A percentile compares a stretch with the other conserved stretches of the same genome.
Evolutionary conservation across 2,113 vertebrate species (phyloP).

Genomic region (Cisticola juncidis): DNA sequence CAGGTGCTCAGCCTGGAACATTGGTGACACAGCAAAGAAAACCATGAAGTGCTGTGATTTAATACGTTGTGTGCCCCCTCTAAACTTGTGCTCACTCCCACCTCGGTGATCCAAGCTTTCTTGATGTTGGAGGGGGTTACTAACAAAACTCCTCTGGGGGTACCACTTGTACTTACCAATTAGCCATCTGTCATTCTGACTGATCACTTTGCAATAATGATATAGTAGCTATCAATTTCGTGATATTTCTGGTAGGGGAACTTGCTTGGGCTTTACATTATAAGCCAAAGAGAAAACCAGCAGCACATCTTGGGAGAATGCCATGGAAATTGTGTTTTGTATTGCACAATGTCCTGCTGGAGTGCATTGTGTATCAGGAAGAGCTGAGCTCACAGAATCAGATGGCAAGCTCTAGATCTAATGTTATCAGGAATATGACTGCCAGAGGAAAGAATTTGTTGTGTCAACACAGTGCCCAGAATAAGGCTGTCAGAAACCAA

Average conservation of each 20-base stretch:
- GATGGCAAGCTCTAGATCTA: slow-evolving; percentile 1
- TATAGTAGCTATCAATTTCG: not conserved
- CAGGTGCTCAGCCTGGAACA: not conserved
- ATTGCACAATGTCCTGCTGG: not conserved
- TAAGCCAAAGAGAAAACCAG: not conserved
- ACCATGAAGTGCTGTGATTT: not conserved
- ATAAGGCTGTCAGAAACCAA: not conserved
- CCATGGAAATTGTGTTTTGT: not conserved
- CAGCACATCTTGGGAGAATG: not conserved
- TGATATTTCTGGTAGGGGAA: not conserved
- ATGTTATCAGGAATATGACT: slow-evolving; percentile 7
- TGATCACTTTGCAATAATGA: slow-evolving; percentile 25
- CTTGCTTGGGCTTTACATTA: not conserved
- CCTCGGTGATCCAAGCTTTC: not conserved
- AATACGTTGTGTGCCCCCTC: not conserved
- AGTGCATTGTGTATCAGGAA: not conserved
- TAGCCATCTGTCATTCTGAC: slow-evolving; percentile 15
- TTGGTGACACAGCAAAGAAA: not conserved
- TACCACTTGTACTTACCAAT: not conserved
- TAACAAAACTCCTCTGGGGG: not conserved
- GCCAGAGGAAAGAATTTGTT: not conserved
- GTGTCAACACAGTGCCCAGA: not conserved
- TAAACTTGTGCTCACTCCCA: not conserved
- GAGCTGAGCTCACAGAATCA: not conserved
- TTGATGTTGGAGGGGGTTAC: not conserved